Percentiles rank a stretch among this genome's conserved stretches.
Conservation (phyloP, 2,888 invertebrate genomes). For the Megalurothrips usitatus region DNA sequence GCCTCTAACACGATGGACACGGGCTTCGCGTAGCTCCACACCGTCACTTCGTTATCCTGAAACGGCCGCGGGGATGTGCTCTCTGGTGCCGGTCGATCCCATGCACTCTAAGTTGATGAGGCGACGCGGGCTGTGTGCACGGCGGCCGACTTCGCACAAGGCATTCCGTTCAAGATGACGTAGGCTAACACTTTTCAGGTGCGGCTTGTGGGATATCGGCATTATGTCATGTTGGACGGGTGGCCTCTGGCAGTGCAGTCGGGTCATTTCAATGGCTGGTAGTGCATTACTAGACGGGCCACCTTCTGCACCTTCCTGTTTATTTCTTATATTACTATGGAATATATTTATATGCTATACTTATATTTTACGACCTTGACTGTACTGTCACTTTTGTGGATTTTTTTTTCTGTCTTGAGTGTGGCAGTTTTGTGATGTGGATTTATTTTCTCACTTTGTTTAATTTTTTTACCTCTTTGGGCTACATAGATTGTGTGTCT, state of each 20-base stretch:
- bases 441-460: slow-evolving; percentile 20
- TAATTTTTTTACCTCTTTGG: slow-evolving; percentile 22
- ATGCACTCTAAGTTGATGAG: too few relatives aligned
- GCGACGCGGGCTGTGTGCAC: too few relatives aligned
- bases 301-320: slow-evolving; percentile 25
- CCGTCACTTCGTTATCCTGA: too few relatives aligned
- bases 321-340: not conserved
- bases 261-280: not conserved
- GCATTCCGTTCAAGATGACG: not conserved
- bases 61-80: too few relatives aligned
- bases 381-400: slow-evolving; percentile 35
- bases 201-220: not conserved
- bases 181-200: slow-evolving; percentile 13
- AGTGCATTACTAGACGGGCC: not conserved
- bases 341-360: too few relatives aligned
- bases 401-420: slow-evolving; percentile 31
- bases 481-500: slow-evolving; percentile 28
- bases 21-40: too few relatives aligned
- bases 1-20: too few relatives aligned
- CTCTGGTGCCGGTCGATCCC: too few relatives aligned
- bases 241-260: slow-evolving; percentile 3
- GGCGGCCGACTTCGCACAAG: not conserved
- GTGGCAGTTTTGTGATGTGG: slow-evolving; percentile 27
- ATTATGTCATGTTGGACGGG: slow-evolving; percentile 21
- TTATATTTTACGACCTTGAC: slow-evolving; percentile 34